These are phyloP conservation scores for Rallus crepitans DNA, from an alignment of 2,797 vertebrate genomes.

Conservation along the genomic window DNA sequence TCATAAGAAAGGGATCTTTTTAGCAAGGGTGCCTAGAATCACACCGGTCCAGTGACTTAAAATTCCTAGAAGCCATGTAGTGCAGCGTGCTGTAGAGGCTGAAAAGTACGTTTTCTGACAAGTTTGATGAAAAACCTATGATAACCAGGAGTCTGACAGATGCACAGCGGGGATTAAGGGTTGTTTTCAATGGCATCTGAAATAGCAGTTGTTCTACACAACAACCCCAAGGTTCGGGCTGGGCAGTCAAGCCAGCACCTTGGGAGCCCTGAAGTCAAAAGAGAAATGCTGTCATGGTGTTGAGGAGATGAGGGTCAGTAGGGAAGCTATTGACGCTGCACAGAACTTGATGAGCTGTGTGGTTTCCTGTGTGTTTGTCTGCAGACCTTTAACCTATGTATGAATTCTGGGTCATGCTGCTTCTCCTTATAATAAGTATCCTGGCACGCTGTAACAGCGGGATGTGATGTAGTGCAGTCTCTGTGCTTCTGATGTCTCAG, in stretches of 20 bases:
- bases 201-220: not conserved
- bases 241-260: not conserved
- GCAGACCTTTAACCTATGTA: constrained; percentile 40
- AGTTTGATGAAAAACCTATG: not conserved
- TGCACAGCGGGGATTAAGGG: not conserved
- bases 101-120: not conserved
- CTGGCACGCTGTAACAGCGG: not conserved
- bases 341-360: not conserved
- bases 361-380: constrained; percentile 41
- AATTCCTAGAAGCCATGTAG: not conserved
- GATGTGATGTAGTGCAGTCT: constrained; percentile 45
- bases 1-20: not conserved
- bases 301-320: not conserved
- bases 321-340: not conserved
- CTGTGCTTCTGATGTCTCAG: constrained; percentile 28
- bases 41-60: not conserved
- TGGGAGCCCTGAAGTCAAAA: not conserved
- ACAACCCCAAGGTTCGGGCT: not conserved
- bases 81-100: not conserved
- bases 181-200: not conserved
- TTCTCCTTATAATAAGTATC: not conserved
- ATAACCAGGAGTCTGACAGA: not conserved
- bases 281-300: not conserved
- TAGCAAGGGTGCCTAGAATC: not conserved
- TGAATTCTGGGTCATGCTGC: constrained; percentile 11